Evolutionary conservation across 1,140 invertebrate genomes (phyloP), one percentile per base, ranked within the genome.

Genomic region (Drosophila eugracilis): DNA sequence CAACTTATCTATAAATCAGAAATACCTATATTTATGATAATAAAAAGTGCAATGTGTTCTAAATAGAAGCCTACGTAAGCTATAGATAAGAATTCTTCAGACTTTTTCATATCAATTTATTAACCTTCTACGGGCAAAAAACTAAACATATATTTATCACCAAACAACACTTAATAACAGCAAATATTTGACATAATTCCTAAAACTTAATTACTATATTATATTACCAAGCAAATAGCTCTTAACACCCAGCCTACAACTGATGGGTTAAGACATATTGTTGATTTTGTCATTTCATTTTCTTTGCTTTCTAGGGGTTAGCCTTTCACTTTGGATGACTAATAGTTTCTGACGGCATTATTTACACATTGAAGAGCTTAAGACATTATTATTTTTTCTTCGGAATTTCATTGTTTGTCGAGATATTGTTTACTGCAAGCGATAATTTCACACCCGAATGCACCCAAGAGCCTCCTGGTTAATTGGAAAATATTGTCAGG

Each of bases 401-500:
- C 4, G 6, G 10, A 21, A 12, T 41, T 24, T 4, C 24, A 30
- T 60, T 60, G 26, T 14, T 42, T 39, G 19, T 4, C n/a, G n/a
- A 6, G 7, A n/a, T 15, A 5, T 57, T 49, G 17, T 49, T 66
- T 39, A 37, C 12, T 65, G 30, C 32, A 21, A 21, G 22, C 69
- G 59, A 74, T 77, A 66, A 78, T 83, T 88, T 86, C 57, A 75
- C 78, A 52, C 47, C 45, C 77, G 70, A 83, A 75, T 86, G 73
- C 69, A 71, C 78, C 60, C 73, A 12, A 70, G 53, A 44, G 34
- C 14, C 39, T 37, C 39, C 32, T 47, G 47, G 36, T 42, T 86
- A 86, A 86, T 86, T 86, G 81, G 83, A 72, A 83, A 88, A 86
- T 78, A 49, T 77, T 88, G 65, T 88, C 74, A 60, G 48, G 65